Conservation (phyloP, 2,113 vertebrate genomes). For the Scartelaos histophorus region DNA sequence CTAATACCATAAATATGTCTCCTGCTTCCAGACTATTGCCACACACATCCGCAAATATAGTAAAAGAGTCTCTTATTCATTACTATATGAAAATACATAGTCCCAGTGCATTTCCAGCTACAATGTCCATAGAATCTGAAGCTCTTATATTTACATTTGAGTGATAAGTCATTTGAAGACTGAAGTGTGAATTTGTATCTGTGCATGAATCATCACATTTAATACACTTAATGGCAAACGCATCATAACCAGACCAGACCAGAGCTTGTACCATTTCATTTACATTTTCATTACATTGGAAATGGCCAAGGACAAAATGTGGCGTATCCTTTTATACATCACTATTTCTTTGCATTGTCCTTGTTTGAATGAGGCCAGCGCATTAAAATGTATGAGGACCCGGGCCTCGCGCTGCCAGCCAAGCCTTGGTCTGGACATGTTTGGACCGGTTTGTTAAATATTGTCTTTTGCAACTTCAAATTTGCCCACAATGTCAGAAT, state of each 20-base stretch:
- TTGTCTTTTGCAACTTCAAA: background rate
- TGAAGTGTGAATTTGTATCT: background rate
- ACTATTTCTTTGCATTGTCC: background rate
- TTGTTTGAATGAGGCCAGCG: conserved; percentile 2
- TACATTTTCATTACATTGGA: background rate
- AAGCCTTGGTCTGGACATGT: background rate
- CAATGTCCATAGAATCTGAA: background rate
- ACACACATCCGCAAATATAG: too few species aligned
- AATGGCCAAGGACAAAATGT: background rate
- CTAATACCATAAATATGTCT: too few species aligned
- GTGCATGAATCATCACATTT: background rate
- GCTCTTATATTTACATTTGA: background rate
- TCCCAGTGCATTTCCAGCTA: too few species aligned
- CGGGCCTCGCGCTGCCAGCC: background rate
- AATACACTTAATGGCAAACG: background rate
- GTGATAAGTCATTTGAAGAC: background rate
- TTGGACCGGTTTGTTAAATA: background rate
- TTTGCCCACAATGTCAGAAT: background rate
- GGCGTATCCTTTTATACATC: background rate
- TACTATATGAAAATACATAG: too few species aligned
- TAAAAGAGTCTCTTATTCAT: too few species aligned
- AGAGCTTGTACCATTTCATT: background rate
- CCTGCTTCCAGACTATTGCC: too few species aligned
- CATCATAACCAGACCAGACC: background rate
- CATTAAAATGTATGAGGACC: background rate